Evolutionary conservation across 2,797 vertebrate genomes (phyloP).

Genomic region (Enteromius unitaeniatus): DNA sequence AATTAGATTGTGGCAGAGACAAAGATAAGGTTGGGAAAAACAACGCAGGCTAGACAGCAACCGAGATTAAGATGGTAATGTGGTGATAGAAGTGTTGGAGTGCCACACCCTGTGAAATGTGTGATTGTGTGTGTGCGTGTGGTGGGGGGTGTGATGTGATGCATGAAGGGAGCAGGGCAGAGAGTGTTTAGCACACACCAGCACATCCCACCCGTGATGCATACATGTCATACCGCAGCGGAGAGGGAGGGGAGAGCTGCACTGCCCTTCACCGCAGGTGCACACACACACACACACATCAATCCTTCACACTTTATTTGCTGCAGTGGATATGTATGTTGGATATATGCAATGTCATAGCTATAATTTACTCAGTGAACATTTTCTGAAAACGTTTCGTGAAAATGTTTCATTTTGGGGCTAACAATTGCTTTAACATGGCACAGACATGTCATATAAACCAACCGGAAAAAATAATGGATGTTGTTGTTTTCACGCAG

Average conservation of each 20-base stretch:
- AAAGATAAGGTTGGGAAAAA: background rate
- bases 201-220: constrained; percentile 21
- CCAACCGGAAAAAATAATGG: background rate
- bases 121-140: background rate
- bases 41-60: background rate
- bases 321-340: constrained; percentile 20
- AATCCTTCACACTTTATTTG: constrained; percentile 35
- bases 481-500: background rate
- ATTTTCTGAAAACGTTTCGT: background rate
- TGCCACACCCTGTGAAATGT: constrained; percentile 37
- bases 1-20: background rate
- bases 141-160: constrained; percentile 1
- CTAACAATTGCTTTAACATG: background rate
- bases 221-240: constrained; percentile 41
- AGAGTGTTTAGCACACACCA: constrained; percentile 25
- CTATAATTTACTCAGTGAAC: background rate
- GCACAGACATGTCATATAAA: background rate
- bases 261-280: constrained; percentile 47
- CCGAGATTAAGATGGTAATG: background rate
- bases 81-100: constrained; percentile 22
- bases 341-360: too few relatives aligned
- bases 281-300: background rate
- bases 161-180: constrained; percentile 21
- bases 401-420: background rate
- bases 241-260: constrained; percentile 33